Evolutionary conservation across 1,140 invertebrate species (phyloP), one percentile per base, ranked within the genome.

Genomic region (Epicauta chinensis): DNA sequence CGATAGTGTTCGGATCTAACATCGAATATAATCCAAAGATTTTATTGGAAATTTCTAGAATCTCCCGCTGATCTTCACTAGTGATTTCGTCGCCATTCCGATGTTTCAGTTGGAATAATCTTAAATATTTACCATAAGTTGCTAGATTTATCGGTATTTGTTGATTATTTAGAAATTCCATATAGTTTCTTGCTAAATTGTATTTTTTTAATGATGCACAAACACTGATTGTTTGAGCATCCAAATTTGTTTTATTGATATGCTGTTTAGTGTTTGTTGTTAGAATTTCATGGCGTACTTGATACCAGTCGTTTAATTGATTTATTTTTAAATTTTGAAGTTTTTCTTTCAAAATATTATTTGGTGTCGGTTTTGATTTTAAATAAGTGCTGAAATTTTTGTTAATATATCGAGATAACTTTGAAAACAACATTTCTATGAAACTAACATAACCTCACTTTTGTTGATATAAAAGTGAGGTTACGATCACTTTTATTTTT

Each of bases 1-100:
- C 77, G 51, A 74, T 74, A 16, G 79, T 81, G 6, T 53, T 58
- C 37, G 59, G 62, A 69, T 87, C 82, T 30, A 86, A 57, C 0
- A 77, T 55, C 37, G 74, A 69, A 71, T 81, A 79, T 7, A 7
- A 23, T 23, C 7, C 4, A 5, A 5, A 5, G 40, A 78, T 75
- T 16, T 68, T 63, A 57, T 70, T 70, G 10, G 88, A 55, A 13
- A 68, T 49, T 5, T 77, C 60, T 16, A 78, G 59, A 53, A 86
- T 78, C 62, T 78, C 71, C n/a, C 69, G 23, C 62, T 75, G 73
- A 14, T 81, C 75, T n/a, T 59, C 41, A 13, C 71, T 59, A n/a
- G 69, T 70, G 13, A 81, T 59, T 45, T 47, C 17, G 40, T 48
- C 37, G 55, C 65, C 23, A 23, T 59, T 34, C 44, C 64, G 67